Evolutionary conservation across 2,113 vertebrate species (phyloP), one percentile per base, ranked within the genome.

Genomic region (Gasterosteus aculeatus): DNA sequence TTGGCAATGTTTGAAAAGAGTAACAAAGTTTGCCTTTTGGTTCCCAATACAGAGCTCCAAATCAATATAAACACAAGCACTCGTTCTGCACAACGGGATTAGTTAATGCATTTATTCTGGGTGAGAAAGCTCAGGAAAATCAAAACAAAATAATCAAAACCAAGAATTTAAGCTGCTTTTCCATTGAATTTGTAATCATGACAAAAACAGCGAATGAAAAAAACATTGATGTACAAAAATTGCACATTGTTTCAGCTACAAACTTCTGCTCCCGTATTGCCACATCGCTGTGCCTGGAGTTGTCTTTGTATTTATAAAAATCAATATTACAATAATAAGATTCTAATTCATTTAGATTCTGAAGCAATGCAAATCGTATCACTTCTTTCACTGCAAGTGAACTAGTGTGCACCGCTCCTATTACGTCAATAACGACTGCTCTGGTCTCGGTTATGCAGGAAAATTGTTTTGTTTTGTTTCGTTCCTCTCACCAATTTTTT

Each of bases 261-360:
- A 10, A 60, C 61, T 38, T 75, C 44, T 51, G 12, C 22, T 66
- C 56, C 39, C 61, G 12, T 35, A 38, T 7, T 49, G 80, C 58
- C 38, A 19, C 18, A 0, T 29, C 57, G 49, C 10, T 42, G 18
- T 39, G 35, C 15, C 51, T 76, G 64, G 66, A 76, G 69, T 58
- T 58, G 22, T 31, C 57, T 54, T 49, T 51, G 72, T 57, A 26
- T 72, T 46, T 7, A 1, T 16, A 57, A 9, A 49, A 49, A 63
- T 41, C 69, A 81, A 70, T 57, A 85, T 10, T 14, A 38, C n/a
- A 22, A 26, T 70, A 63, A 58, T 62, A 63, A 26, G 22, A 26
- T 26, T 26, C 22, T 26, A 26, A 73, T 49, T 42, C 38, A 33
- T 15, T 68, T 63, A 19, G 69, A 46, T 44, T 53, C n/a, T 26